These are phyloP conservation scores for Cynoglossus semilaevis DNA, from an alignment of 2,113 vertebrate genomes.

Conservation along the genomic window DNA sequence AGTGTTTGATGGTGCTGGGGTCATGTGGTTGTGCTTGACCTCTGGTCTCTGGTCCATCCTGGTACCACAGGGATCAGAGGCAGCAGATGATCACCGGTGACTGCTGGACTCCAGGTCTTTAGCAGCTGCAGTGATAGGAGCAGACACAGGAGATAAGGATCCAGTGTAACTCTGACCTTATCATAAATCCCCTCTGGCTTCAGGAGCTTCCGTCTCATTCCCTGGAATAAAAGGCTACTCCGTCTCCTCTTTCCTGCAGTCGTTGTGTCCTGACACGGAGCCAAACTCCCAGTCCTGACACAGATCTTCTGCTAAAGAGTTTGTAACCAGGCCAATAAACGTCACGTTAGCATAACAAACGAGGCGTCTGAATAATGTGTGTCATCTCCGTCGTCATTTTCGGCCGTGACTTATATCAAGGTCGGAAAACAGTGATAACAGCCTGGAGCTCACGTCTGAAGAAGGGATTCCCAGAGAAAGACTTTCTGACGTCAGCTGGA, in stretches of 20 bases:
- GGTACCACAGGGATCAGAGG: constrained; percentile 45
- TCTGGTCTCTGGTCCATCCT: constrained; percentile 23
- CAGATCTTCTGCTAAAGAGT: neutral
- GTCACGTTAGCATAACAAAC: constrained; percentile 18
- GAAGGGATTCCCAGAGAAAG: constrained; percentile 4
- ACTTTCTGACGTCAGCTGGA: too few species aligned
- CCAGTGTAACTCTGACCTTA: constrained; percentile 45
- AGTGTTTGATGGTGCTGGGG: too few species aligned
- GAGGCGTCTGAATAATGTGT: constrained; percentile 11
- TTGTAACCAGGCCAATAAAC: constrained; percentile 1
- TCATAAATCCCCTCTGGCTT: constrained; percentile 29
- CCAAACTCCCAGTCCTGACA: constrained; percentile 2
- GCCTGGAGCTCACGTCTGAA: neutral
- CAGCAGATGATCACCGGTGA: constrained; percentile 65
- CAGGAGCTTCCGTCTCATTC: constrained; percentile 17
- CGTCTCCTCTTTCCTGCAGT: constrained; percentile 19
- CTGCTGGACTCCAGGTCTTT: constrained; percentile 50
- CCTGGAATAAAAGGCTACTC: too few species aligned
- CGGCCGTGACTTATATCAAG: neutral
- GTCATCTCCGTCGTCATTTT: neutral
- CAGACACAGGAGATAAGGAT: constrained; percentile 48
- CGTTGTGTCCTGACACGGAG: constrained; percentile 25
- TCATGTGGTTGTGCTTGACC: too few species aligned
- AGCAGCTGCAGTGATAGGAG: constrained; percentile 44
- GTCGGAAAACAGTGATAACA: neutral